Base-by-base conservation (phyloP, 2,888 invertebrate genomes). In the Phania funesta region DNA sequence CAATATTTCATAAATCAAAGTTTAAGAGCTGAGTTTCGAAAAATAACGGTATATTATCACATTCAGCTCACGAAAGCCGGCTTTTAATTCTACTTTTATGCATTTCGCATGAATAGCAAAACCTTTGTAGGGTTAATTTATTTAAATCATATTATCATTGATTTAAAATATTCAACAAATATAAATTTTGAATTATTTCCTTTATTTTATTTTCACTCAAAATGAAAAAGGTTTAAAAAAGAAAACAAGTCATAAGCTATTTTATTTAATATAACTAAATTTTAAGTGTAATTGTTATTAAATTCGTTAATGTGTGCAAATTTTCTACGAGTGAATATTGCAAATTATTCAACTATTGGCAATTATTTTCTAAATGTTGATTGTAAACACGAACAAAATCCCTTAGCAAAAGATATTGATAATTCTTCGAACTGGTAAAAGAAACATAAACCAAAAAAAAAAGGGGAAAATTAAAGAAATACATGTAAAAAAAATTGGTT, bases 201-300 rank as follows among this genome's bases (percentile, higher is more conserved):
- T 22, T 46, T 68, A 32, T 29, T 48, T 20, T 26, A 38, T 54
- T 44, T 48, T 54, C 2, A 22, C 9, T 35, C 20, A 75, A 58
- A 48, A 38, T 41, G 46, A 26, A 46, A 26, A 58, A 58, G 3
- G 38, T n/a, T 62, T 7, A 60, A 58, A n/a, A 58, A 76, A 60
- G 29, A 38, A 68, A 13, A 38, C n/a, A 3, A 62, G 24, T 44
- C 62, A 1, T 76, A 44, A 60, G 58, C 67, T 16, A 48, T 38
- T 38, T 38, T 38, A 13, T 38, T 38, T 38, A 13, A 38, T 56
- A 38, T n/a, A 65, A n/a, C 29, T 9, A 78, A 78, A 71, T 78
- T 71, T 71, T 65, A 67, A 78, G 71, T 78, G 58, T 78, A 20
- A 35, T 71, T 78, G 78, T 73, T n/a, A 32, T 32, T 65, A 73